Evolutionary conservation across 2,888 invertebrate genomes (phyloP).

Genomic region (Oeneis ivallda): DNA sequence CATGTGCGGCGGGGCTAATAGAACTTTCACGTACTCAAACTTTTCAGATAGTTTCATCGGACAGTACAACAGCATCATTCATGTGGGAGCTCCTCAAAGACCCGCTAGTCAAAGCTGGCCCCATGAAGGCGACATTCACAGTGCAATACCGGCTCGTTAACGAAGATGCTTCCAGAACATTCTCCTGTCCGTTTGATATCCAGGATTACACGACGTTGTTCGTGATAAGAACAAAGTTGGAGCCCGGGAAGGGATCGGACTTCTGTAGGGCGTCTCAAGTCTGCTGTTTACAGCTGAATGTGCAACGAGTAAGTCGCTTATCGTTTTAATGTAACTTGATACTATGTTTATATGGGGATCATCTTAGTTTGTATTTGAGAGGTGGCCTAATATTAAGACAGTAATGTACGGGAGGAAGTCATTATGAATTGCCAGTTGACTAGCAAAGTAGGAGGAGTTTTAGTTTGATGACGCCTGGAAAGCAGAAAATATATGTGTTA

Average conservation of each 20-base stretch:
- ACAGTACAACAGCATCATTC: slow-evolving; percentile 88
- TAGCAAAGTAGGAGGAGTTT: no score
- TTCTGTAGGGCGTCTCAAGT: slow-evolving; percentile 94
- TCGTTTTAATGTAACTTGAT: not conserved
- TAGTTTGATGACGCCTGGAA: no score
- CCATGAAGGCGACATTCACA: slow-evolving; percentile 73
- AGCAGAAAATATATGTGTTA: no score
- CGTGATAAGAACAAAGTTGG: slow-evolving; percentile 88
- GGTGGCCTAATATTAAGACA: no score
- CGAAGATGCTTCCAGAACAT: slow-evolving; percentile 66
- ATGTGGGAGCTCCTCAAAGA: slow-evolving; percentile 91
- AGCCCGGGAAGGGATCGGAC: slow-evolving; percentile 90
- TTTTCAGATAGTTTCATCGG: slow-evolving; percentile 84
- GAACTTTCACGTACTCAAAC: not conserved
- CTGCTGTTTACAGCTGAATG: slow-evolving; percentile 89
- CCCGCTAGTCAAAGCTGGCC: slow-evolving; percentile 80
- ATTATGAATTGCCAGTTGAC: no score
- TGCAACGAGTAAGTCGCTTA: slow-evolving; percentile 79
- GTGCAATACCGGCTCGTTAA: slow-evolving; percentile 60
- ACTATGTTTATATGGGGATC: no score
- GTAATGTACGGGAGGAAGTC: no score
- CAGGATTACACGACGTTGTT: slow-evolving; percentile 93
- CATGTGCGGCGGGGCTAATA: no score
- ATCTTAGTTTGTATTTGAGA: no score
- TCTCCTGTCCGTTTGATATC: slow-evolving; percentile 89